Evolutionary conservation across 2,797 vertebrate genomes (phyloP), one percentile per base, ranked within the genome.

Genomic region (Enteromius thamalakanensis): DNA sequence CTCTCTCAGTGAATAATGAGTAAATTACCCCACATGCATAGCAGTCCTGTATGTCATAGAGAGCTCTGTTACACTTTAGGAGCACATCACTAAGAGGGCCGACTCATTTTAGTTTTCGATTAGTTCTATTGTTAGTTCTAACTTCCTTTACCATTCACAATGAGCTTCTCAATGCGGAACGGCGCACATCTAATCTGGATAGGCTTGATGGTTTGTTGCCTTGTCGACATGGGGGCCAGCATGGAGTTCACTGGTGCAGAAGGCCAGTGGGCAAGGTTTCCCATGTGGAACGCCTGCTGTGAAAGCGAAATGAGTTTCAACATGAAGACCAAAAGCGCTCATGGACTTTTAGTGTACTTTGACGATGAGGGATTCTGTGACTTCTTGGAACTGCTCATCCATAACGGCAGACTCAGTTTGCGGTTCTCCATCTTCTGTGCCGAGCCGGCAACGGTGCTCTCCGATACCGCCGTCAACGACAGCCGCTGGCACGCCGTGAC

Each of bases 251-350:
- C 97, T 0, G 98, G 97, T 0, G 96, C 97, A 0, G 97, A 97
- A 91, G 97, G 97, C 89, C 98, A 99, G 88, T 99, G 98, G 98
- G 98, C 97, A 26, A 95, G 98, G 85, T 99, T 99, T 90, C 98
- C 98, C 0, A 98, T 99, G 94, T 99, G 98, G 98, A 99, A 99
- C 40, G 98, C 98, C 58, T 99, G 98, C 94, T 99, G 98, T 0
- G 97, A 99, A 90, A 99, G 98, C 0, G 97, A 99, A 90, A 96
- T 99, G 95, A 99, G 97, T 93, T 99, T 99, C 95, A 98, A 97
- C 92, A 96, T 99, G 95, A 97, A 98, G 95, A 99, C 97, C 1
- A 97, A 96, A 92, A 98, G 97, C 86, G 96, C 97, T 85, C 97
- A 97, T 1, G 97, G 97, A 91, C 95, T 99, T 62, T 94, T 99